Percentiles rank a stretch among this genome's conserved stretches.
phyloP scores from a whole-genome alignment of 2,888 invertebrate genomes.

The Cerastis leucographa region DNA sequence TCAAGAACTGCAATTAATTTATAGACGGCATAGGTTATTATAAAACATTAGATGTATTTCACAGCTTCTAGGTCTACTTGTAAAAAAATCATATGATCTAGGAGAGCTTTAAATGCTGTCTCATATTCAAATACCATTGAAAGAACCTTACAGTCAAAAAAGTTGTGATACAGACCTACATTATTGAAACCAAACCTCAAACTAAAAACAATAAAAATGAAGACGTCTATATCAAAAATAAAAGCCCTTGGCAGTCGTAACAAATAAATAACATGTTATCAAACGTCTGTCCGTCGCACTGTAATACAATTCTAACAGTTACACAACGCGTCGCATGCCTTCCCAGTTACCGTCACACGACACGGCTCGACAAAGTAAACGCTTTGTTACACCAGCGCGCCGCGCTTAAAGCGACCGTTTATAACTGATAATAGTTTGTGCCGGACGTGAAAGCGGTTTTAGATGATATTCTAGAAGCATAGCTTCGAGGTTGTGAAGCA shows the following conservation, averaged over 20 bases:
- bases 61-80: neutral
- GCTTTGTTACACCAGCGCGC: slow-evolving; percentile 49
- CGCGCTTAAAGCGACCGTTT: slow-evolving; percentile 41
- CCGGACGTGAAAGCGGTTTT: slow-evolving; percentile 58
- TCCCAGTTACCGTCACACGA: slow-evolving; percentile 41
- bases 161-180: neutral
- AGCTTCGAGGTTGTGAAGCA: slow-evolving; percentile 39
- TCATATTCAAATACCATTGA: neutral
- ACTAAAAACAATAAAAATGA: slow-evolving; percentile 50
- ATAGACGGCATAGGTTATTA: neutral
- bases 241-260: slow-evolving; percentile 55
- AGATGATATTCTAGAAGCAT: slow-evolving; percentile 31
- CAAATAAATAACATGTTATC: slow-evolving; percentile 67
- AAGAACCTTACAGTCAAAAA: neutral
- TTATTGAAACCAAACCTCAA: neutral
- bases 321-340: slow-evolving; percentile 65
- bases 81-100: neutral
- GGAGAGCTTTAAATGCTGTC: neutral
- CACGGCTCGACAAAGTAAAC: slow-evolving; percentile 44
- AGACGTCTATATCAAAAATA: slow-evolving; percentile 60
- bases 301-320: slow-evolving; percentile 62
- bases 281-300: slow-evolving; percentile 48
- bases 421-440: slow-evolving; percentile 58
- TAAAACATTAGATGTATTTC: neutral
- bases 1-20: neutral